phyloP scores from a whole-genome alignment of 2,113 vertebrate genomes.

The cattle (Bos taurus) region ARS-UCD2.0 NC_037333.1:1526001-1526500 shows the following conservation, averaged over 20 bases:
- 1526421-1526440: not conserved
- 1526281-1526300: not conserved
- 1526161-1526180: not conserved
- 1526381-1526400: not conserved
- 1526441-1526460: not conserved
- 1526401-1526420: not conserved
- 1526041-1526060: not conserved
- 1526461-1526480: not conserved
- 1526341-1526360: not conserved
- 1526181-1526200: not conserved
- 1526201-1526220: not conserved
- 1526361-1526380: not conserved
- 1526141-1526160: not conserved
- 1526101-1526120: not conserved
- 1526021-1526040: not conserved
- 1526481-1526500: not conserved
- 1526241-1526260: not conserved
- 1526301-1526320: not conserved
- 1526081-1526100: rapidly evolving
- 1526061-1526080: not conserved
- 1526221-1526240: not conserved
- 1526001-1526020: not conserved
- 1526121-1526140: not conserved
- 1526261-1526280: not conserved
- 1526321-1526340: not conserved